Percentiles rank a stretch among this genome's conserved stretches.
Evolutionary conservation across 2,888 invertebrate species (phyloP).

Genomic region (Leuctra nigra): DNA sequence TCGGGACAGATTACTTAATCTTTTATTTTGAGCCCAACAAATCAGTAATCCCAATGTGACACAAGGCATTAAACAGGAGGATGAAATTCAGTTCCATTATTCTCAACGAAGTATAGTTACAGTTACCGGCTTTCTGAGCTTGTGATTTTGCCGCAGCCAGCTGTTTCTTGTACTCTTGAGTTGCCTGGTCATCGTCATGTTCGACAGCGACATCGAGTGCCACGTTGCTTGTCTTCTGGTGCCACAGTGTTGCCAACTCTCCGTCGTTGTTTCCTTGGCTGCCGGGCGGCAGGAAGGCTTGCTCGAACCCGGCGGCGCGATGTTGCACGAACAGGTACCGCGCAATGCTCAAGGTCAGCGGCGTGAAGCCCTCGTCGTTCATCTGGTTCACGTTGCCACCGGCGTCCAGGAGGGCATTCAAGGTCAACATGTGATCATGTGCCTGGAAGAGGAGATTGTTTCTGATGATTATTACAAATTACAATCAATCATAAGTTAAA

Average conservation of each 20-base stretch:
- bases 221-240: background rate
- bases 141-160: background rate
- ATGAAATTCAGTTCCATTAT: too few species aligned
- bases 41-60: too few species aligned
- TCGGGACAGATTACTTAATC: too few species aligned
- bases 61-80: too few species aligned
- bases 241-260: background rate
- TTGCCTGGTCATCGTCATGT: background rate
- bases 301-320: constrained; percentile 4
- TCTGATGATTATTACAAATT: too few species aligned
- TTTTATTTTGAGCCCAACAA: too few species aligned
- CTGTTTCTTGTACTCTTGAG: background rate
- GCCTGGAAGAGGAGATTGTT: too few species aligned
- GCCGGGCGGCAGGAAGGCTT: constrained; percentile 14
- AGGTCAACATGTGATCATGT: background rate
- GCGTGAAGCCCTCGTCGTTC: constrained; percentile 18
- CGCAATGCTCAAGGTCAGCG: constrained; percentile 12
- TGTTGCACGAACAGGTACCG: background rate
- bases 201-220: background rate
- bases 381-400: constrained; percentile 13
- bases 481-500: too few species aligned
- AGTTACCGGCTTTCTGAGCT: too few species aligned
- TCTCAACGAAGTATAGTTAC: too few species aligned
- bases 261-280: background rate
- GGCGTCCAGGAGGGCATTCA: constrained; percentile 6